Percentiles rank a stretch among this genome's conserved stretches.
Evolutionary conservation across 2,888 invertebrate genomes (phyloP).

Genomic region (Drosophila nr. fundita): DNA sequence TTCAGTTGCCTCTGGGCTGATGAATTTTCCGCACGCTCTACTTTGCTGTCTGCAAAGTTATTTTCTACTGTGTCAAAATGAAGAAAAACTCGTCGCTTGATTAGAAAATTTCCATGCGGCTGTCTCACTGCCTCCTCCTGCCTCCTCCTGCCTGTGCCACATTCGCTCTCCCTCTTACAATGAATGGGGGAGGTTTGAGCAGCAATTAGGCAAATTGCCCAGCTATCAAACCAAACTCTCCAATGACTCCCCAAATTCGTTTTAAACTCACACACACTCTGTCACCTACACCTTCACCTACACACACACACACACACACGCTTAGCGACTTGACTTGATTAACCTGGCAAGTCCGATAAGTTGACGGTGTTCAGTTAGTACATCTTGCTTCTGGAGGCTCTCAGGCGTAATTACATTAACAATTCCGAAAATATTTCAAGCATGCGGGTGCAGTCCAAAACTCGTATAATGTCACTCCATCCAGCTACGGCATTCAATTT

Average conservation of each 20-base stretch:
- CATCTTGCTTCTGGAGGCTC: slow-evolving; percentile 42
- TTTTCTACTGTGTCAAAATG: slow-evolving; percentile 57
- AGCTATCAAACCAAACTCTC: slow-evolving; percentile 20
- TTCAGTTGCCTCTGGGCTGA: slow-evolving; percentile 58
- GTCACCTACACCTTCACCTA: slow-evolving; percentile 2
- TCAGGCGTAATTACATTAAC: slow-evolving; percentile 76
- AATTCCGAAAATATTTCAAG: slow-evolving; percentile 69
- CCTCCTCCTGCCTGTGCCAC: slow-evolving; percentile 4
- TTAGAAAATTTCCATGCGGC: slow-evolving; percentile 51
- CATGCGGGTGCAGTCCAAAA: slow-evolving; percentile 29
- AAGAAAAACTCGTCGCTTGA: slow-evolving; percentile 64
- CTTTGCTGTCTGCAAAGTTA: slow-evolving; percentile 62
- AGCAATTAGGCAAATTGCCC: slow-evolving; percentile 73
- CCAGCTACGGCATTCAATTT: slow-evolving; percentile 69
- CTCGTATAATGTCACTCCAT: slow-evolving; percentile 67
- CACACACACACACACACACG: slow-evolving; percentile 18
- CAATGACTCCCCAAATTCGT: slow-evolving; percentile 32
- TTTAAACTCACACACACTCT: slow-evolving; percentile 51
- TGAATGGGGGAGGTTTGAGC: slow-evolving; percentile 8
- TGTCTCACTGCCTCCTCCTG: not conserved
- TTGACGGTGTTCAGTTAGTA: slow-evolving; percentile 9
- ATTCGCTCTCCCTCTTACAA: not conserved
- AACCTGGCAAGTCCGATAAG: slow-evolving; percentile 43
- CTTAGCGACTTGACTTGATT: slow-evolving; percentile 60
- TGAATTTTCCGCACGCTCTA: slow-evolving; percentile 67